Conservation (phyloP, 2,797 vertebrate genomes). For the Halcyon chelicuti region DNA sequence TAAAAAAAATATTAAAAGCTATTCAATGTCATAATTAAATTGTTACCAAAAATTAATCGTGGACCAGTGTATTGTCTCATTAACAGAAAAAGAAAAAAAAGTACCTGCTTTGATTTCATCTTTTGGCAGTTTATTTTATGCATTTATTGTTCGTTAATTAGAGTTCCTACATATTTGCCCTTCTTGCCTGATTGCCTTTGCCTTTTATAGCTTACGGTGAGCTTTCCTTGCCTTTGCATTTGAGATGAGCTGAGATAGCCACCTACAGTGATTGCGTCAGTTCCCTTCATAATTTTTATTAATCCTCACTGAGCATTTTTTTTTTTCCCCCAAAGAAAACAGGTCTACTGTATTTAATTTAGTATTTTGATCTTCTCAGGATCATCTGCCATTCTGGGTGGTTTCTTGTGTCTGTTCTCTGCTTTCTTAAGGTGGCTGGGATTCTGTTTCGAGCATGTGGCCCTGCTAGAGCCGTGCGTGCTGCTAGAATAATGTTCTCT, state of each 20-base stretch:
- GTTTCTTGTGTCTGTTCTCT: slow-evolving; percentile 10
- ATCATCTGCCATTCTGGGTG: neutral
- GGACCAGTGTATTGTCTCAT: slow-evolving; percentile 21
- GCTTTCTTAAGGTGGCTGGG: slow-evolving; percentile 14
- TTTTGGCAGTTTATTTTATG: slow-evolving; percentile 57
- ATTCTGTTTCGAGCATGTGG: neutral
- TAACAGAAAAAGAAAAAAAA: neutral
- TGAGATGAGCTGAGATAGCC: slow-evolving; percentile 57
- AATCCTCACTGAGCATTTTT: slow-evolving; percentile 8
- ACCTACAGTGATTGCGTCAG: slow-evolving; percentile 61
- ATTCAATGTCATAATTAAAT: slow-evolving; percentile 43
- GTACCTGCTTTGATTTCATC: slow-evolving; percentile 51
- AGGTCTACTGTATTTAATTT: slow-evolving; percentile 22
- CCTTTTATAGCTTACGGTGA: slow-evolving; percentile 58
- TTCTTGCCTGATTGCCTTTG: slow-evolving; percentile 67
- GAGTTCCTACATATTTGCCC: slow-evolving; percentile 66
- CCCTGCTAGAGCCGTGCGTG: neutral
- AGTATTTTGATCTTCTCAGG: neutral
- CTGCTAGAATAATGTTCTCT: slow-evolving; percentile 46
- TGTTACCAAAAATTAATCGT: slow-evolving; percentile 41
- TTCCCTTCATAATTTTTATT: slow-evolving; percentile 64
- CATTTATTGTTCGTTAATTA: slow-evolving; percentile 62
- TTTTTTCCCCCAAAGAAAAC: neutral
- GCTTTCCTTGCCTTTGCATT: slow-evolving; percentile 53
- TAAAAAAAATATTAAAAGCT: neutral